These are phyloP conservation scores for Choreutis nemorana DNA, from an alignment of 2,888 invertebrate genomes.

Conservation along the genomic window DNA sequence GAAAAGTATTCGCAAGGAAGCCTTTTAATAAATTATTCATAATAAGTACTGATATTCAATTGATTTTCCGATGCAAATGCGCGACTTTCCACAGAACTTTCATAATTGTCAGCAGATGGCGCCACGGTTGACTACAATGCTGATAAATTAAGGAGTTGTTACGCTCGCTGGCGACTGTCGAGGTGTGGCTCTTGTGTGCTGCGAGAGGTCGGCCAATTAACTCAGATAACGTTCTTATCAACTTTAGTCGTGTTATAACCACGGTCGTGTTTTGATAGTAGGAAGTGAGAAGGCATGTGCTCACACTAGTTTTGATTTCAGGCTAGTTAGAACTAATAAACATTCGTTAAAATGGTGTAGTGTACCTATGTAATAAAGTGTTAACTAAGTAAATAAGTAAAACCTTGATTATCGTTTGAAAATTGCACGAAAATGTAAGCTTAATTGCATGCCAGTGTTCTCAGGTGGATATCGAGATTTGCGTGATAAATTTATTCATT, in stretches of 20 bases:
- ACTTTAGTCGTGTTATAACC: no score
- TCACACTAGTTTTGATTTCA: conserved; percentile 19
- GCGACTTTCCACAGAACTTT: no score
- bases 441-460: no score
- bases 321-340: conserved; percentile 12
- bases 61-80: no score
- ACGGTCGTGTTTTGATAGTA: conserved; percentile 17
- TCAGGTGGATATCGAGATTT: no score
- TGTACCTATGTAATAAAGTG: conserved; percentile 10
- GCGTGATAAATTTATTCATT: conserved; percentile 42
- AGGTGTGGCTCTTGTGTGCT: no score
- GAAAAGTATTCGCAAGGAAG: no score
- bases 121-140: conserved; percentile 9
- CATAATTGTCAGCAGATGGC: conserved; percentile 13
- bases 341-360: conserved; percentile 17
- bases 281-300: conserved; percentile 11
- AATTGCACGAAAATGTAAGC: conserved; percentile 3
- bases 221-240: no score
- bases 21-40: no score
- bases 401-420: conserved; percentile 3
- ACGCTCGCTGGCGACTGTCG: no score
- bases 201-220: no score
- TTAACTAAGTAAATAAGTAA: conserved; percentile 9
- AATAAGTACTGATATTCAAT: no score
- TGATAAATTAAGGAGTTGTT: conserved; percentile 1